Evolutionary conservation across 2,797 vertebrate species (phyloP).

Genomic region (Protosalanx chinensis): DNA sequence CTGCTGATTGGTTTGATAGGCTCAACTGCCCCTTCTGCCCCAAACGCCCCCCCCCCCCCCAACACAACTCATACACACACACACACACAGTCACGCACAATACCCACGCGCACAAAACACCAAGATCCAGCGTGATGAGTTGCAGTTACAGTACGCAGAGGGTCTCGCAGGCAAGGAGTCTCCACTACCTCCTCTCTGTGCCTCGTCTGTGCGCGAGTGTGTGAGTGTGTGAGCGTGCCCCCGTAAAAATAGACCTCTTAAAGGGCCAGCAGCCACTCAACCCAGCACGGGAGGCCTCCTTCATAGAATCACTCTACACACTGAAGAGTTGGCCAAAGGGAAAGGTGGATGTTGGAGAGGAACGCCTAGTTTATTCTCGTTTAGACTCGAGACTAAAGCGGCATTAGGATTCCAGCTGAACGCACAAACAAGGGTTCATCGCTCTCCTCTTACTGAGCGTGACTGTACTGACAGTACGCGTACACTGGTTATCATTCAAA

Average conservation of each 20-base stretch:
- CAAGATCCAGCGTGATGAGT: slow-evolving; percentile 44
- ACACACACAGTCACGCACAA: slow-evolving; percentile 19
- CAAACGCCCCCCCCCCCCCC: neutral
- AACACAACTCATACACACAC: slow-evolving; percentile 13
- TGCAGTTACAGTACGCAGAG: slow-evolving; percentile 40
- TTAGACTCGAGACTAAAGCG: slow-evolving; percentile 27
- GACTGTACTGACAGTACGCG: too few species aligned
- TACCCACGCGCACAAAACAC: slow-evolving; percentile 22
- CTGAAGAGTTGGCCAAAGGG: neutral
- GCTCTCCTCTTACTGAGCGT: too few species aligned
- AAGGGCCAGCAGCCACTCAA: slow-evolving; percentile 69
- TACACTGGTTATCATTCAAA: too few species aligned
- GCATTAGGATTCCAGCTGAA: neutral
- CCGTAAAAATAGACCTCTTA: slow-evolving; percentile 80
- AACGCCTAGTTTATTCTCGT: slow-evolving; percentile 34
- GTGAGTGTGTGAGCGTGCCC: slow-evolving; percentile 72
- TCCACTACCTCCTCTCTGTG: slow-evolving; percentile 58
- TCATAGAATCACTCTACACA: slow-evolving; percentile 49
- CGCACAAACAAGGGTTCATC: neutral
- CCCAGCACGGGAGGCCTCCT: slow-evolving; percentile 62
- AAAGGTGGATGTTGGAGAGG: slow-evolving; percentile 1
- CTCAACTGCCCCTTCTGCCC: slow-evolving; percentile 5
- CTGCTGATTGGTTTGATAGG: neutral
- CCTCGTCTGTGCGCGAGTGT: slow-evolving; percentile 58
- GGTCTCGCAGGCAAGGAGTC: slow-evolving; percentile 60